Conservation (phyloP, 2,888 invertebrate genomes). For the Corbicula japonica region DNA sequence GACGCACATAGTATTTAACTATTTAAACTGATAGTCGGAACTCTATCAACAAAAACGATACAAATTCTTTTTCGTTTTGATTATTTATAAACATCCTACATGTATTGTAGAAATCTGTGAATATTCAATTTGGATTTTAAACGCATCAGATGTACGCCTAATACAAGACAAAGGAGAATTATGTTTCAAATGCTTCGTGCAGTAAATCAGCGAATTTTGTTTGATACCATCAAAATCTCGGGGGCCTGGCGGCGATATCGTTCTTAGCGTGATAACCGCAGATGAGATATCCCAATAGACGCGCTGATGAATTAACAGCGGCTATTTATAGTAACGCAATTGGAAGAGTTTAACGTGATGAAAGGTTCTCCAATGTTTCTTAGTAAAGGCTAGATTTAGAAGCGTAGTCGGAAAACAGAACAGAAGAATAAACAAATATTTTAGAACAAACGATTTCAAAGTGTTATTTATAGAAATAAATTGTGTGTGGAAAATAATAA, state of each 20-base stretch:
- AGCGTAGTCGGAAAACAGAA: too few species aligned
- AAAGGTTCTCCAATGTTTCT: not conserved
- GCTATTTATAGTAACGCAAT: slow-evolving; percentile 52
- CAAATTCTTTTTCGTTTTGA: too few species aligned
- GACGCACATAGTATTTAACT: too few species aligned
- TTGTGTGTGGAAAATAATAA: too few species aligned
- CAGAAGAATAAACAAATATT: not conserved
- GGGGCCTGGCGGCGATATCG: slow-evolving; percentile 8
- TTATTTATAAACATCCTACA: not conserved
- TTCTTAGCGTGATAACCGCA: slow-evolving; percentile 14
- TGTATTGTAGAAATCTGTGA: not conserved
- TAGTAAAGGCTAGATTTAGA: too few species aligned
- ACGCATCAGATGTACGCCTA: not conserved
- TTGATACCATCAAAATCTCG: slow-evolving; percentile 5
- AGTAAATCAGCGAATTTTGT: not conserved
- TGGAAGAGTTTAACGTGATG: slow-evolving; percentile 40
- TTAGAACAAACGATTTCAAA: too few species aligned
- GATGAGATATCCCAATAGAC: slow-evolving; percentile 7
- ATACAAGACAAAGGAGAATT: not conserved
- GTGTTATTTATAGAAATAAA: too few species aligned
- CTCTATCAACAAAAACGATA: too few species aligned
- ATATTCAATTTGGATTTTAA: not conserved
- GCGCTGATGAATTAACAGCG: slow-evolving; percentile 26
- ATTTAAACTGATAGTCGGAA: too few species aligned
- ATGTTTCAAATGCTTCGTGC: not conserved